A percentile compares a stretch with the other conserved stretches of the same genome.
phyloP scores from a whole-genome alignment of 1,140 invertebrate genomes.

The Macrobrachium nipponense region DNA sequence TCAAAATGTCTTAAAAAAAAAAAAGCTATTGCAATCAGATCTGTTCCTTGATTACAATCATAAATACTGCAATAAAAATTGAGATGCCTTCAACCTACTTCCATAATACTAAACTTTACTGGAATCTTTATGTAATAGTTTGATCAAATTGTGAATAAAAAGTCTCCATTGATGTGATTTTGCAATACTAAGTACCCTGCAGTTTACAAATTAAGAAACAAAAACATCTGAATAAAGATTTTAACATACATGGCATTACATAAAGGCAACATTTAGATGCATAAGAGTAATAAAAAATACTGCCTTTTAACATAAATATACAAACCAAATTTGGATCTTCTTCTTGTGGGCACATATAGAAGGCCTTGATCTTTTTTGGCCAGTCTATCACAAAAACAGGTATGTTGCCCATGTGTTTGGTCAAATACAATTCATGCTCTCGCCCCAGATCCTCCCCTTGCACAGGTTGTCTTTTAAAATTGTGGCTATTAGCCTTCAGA shows the following conservation, averaged over 20 bases:
- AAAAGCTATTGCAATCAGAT: no score
- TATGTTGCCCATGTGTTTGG: conserved; percentile 77
- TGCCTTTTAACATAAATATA: neutral
- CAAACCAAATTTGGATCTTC: conserved; percentile 70
- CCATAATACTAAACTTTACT: no score
- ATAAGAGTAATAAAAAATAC: neutral
- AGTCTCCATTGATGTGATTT: no score
- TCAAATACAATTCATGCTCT: conserved; percentile 90
- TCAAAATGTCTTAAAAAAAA: no score
- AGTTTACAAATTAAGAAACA: no score
- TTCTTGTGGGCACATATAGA: conserved; percentile 87
- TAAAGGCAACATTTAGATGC: neutral
- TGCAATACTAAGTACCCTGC: no score
- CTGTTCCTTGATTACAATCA: no score
- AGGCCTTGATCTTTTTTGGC: conserved; percentile 88
- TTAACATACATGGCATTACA: neutral
- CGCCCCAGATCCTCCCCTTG: conserved; percentile 78
- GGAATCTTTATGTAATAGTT: no score
- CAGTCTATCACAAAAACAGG: conserved; percentile 93
- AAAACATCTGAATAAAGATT: neutral
- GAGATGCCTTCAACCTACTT: no score
- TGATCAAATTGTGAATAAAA: no score
- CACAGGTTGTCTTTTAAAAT: conserved; percentile 69
- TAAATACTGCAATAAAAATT: no score
- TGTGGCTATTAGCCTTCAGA: conserved; percentile 73